Base-by-base conservation (phyloP, 2,888 invertebrate species). In the Alitta virens region DNA sequence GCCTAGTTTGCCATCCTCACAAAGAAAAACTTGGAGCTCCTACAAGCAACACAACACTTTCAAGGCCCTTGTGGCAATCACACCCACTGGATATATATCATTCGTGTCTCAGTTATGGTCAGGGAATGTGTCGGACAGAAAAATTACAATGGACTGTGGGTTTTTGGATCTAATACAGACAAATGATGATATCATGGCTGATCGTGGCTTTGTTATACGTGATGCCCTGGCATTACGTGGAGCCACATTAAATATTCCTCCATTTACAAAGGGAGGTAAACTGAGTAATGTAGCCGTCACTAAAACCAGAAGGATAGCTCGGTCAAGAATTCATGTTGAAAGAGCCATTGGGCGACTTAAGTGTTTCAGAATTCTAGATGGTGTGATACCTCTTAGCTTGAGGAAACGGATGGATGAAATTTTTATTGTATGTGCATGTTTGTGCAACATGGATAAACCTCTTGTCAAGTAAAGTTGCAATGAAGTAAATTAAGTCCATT, bases 181-280 rank as follows among this genome's bases (percentile, higher is more conserved):
- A 54, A 18, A 18, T 7, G 54, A 54, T 33, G 12, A 18, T 16
- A 26, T 54, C n/a, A 54, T 54, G 54, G 54, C 54, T 14, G 54
- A 54, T 26, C 54, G 26, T 25, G 54, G 54, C 9, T 54, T 54
- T 26, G 9, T 7, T 24, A 54, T 54, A 9, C 14, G 25, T 14
- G 54, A 54, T n/a, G 9, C 9, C 9, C 54, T 54, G 12, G 12
- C 18, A 7, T 12, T 9, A 54, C 14, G 7, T n/a, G n/a, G 54
- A 23, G 54, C 26, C 7, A 26, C 25, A 18, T 54, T 54, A 26
- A 16, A 12, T 7, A 23, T 23, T 24, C 54, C 54, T 24, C 50
- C 50, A 9, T 50, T 50, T n/a, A 50, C 40, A 12, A 40, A 40
- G 40, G 40, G 40, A 12, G 16, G 16, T 12, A 40, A 16, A 16